Evolutionary conservation across 2,888 invertebrate species (phyloP).

Genomic region (Homarus gammarus): DNA sequence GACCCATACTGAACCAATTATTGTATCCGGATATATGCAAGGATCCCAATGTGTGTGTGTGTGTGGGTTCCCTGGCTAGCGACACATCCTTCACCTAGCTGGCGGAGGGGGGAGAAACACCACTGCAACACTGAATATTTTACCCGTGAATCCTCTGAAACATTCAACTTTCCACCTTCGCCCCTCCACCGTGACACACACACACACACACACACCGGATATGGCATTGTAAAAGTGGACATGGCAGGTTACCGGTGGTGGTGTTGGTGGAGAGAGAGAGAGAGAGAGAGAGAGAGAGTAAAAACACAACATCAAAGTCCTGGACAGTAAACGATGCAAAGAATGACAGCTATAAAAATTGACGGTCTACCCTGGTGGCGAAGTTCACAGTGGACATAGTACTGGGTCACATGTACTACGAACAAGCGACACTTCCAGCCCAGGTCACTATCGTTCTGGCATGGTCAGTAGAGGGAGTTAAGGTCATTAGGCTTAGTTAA

Average conservation of each 20-base stretch:
- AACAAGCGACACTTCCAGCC: too few relatives aligned
- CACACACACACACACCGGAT: background rate
- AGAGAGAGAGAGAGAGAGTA: too few relatives aligned
- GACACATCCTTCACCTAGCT: too few relatives aligned
- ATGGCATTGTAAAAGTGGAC: background rate
- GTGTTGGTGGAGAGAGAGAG: too few relatives aligned
- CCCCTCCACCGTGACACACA: background rate
- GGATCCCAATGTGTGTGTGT: background rate
- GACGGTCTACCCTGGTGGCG: too few relatives aligned
- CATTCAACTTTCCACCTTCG: background rate
- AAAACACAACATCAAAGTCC: background rate
- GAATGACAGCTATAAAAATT: background rate
- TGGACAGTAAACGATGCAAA: background rate
- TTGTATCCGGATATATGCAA: conserved; percentile 25
- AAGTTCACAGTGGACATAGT: too few relatives aligned
- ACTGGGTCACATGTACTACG: too few relatives aligned
- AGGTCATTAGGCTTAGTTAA: too few relatives aligned
- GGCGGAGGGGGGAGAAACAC: too few relatives aligned
- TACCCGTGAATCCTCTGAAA: background rate
- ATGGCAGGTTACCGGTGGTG: background rate
- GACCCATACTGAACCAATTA: background rate
- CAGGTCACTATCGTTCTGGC: too few relatives aligned
- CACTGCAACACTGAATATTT: background rate
- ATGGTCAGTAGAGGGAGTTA: too few relatives aligned
- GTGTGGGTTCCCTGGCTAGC: too few relatives aligned